Evolutionary conservation across 2,113 vertebrate genomes (phyloP).

Genomic region (Todiramphus chloris): DNA sequence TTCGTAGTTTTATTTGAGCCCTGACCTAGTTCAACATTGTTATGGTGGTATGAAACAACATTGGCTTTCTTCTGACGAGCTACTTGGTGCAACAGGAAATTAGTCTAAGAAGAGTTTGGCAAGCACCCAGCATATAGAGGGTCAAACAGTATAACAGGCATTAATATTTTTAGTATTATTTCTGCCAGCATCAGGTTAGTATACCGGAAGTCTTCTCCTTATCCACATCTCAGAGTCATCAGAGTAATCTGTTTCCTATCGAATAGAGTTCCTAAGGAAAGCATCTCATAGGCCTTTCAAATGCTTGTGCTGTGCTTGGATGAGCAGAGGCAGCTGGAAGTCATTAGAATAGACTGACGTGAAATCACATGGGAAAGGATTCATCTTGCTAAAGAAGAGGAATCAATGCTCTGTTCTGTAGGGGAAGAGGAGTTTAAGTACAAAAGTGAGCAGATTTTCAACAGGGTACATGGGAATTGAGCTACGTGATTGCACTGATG

Average conservation of each 20-base stretch:
- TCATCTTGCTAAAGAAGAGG: background rate
- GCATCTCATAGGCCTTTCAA: background rate
- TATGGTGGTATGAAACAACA: background rate
- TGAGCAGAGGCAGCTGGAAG: conserved; percentile 39
- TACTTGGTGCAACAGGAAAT: background rate
- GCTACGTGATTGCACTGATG: conserved; percentile 9
- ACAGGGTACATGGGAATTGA: background rate
- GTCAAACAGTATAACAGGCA: background rate
- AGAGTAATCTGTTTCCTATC: background rate
- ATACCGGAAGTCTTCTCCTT: background rate
- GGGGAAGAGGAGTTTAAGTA: conserved; percentile 28
- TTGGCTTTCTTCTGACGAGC: background rate
- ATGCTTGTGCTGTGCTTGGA: background rate
- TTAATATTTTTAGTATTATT: background rate
- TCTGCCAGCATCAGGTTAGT: background rate
- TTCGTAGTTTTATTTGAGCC: background rate
- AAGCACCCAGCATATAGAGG: background rate
- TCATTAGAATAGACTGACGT: conserved; percentile 37
- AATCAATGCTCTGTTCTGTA: conserved; percentile 10
- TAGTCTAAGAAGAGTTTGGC: background rate
- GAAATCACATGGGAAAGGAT: conserved; percentile 24
- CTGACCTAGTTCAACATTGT: background rate
- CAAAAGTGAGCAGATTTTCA: conserved; percentile 58
- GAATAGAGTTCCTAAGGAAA: background rate
- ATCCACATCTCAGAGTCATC: background rate